Evolutionary conservation across 2,113 vertebrate species (phyloP), one percentile per base, ranked within the genome.

Genomic region (Lophochroa leadbeateri): DNA sequence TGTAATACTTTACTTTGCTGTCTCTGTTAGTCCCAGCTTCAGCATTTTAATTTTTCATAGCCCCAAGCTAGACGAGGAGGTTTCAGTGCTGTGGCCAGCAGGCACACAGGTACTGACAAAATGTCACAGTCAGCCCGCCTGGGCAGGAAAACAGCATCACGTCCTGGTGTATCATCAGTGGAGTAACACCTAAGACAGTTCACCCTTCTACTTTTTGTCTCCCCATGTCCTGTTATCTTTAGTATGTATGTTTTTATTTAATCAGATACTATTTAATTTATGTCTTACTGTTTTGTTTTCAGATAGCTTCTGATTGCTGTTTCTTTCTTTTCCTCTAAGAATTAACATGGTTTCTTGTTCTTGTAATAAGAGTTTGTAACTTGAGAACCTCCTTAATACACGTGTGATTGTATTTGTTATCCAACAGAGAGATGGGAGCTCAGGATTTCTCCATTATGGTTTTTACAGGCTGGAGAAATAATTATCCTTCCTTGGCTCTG

Each of bases 381-480:
- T 82, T 33, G 65, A 96, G 86, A 90, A 64, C 69, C 35, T 88
- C 70, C 49, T 82, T 76, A 84, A 76, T 52, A 81, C 69, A 61
- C 0, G 0, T 61, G 86, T 47, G 64, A 80, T 65, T 75, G 67
- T 84, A 90, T 96, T 94, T 94, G 69, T 90, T 95, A 84, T 60
- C 80, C 95, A 90, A 15, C 76, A 94, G 92, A 88, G 92, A 90
- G 53, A 88, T 15, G 5, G 60, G 76, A 95, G 88, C 82, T 89
- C 80, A 95, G 80, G 44, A 91, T 96, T 92, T 88, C 88, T 81
- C 76, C 60, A 28, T 76, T 82, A 88, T 57, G 55, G 52, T 58
- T 95, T 94, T 91, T 92, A 91, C 86, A 93, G 87, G 77, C 83
- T 82, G 64, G 44, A 82, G 70, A 82, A 96, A 96, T 84, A 96